Percentiles rank a stretch among this genome's conserved stretches.
phyloP scores from a whole-genome alignment of 1,140 invertebrate species.

The Venustaconcha ellipsiformis region DNA sequence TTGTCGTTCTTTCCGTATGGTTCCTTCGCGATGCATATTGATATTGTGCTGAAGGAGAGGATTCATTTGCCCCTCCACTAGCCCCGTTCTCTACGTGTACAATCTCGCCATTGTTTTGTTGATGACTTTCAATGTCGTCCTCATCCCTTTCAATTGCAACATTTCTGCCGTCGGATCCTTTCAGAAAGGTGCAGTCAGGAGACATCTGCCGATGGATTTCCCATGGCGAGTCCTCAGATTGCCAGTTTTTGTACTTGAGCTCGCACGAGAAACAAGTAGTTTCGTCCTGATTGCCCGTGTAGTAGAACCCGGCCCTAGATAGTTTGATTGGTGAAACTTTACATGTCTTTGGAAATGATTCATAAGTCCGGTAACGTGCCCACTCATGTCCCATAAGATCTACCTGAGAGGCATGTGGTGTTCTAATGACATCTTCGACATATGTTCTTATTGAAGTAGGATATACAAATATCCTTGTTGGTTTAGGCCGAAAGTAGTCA shows the following conservation, averaged over 20 bases:
- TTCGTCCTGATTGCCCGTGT: neutral
- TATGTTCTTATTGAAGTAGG: neutral
- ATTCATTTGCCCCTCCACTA: too few species aligned
- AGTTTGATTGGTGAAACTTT: neutral
- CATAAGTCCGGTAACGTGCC: neutral
- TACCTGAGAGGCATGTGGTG: neutral
- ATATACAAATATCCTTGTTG: neutral
- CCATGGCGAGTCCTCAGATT: neutral
- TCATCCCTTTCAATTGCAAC: neutral
- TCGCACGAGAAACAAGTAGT: neutral
- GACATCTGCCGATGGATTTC: neutral
- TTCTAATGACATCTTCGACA: neutral
- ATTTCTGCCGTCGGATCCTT: neutral
- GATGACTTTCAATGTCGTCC: too few species aligned
- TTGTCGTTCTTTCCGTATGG: too few species aligned
- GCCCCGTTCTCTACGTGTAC: too few species aligned
- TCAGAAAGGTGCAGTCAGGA: neutral
- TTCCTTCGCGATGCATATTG: too few species aligned
- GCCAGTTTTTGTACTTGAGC: neutral
- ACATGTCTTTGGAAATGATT: neutral
- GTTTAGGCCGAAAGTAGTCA: too few species aligned
- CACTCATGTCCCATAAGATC: neutral
- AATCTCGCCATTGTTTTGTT: too few species aligned
- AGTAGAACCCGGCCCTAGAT: conserved; percentile 1
- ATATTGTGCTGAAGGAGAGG: too few species aligned